Evolutionary conservation across 1,140 invertebrate species (phyloP).

Genomic region (Solenopsis invicta): DNA sequence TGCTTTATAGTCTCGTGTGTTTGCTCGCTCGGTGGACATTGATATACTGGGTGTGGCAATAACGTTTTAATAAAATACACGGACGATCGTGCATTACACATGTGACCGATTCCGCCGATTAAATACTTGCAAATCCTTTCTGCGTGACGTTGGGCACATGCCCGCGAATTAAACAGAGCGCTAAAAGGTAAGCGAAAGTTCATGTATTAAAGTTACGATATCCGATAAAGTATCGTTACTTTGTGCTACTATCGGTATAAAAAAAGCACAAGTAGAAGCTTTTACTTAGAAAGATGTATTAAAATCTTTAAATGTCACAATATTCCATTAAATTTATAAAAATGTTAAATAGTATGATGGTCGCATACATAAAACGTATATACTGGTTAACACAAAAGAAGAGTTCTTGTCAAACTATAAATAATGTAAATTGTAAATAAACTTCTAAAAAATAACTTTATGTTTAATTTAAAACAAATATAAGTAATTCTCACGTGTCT

Average conservation of each 20-base stretch:
- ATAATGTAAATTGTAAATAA: neutral
- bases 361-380: neutral
- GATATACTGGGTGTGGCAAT: slow-evolving; percentile 15
- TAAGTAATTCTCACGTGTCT: neutral
- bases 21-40: slow-evolving; percentile 26
- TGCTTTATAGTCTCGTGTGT: slow-evolving; percentile 53
- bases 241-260: neutral
- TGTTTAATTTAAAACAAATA: neutral
- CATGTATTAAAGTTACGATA: slow-evolving; percentile 53
- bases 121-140: slow-evolving; percentile 59
- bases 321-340: neutral
- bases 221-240: neutral
- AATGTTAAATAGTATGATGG: neutral
- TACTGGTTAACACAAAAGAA: neutral
- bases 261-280: slow-evolving; percentile 16
- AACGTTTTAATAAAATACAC: slow-evolving; percentile 62
- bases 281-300: slow-evolving; percentile 17
- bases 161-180: slow-evolving; percentile 48
- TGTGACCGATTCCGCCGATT: slow-evolving; percentile 37
- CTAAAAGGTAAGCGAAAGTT: slow-evolving; percentile 55
- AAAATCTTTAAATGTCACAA: slow-evolving; percentile 3
- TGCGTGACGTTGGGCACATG: slow-evolving; percentile 51
- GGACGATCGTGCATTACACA: slow-evolving; percentile 1
- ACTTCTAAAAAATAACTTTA: too few relatives aligned
- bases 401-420: neutral